phyloP scores from a whole-genome alignment of 92 coral and sea anemone genomes.

The Porites lobata region DNA sequence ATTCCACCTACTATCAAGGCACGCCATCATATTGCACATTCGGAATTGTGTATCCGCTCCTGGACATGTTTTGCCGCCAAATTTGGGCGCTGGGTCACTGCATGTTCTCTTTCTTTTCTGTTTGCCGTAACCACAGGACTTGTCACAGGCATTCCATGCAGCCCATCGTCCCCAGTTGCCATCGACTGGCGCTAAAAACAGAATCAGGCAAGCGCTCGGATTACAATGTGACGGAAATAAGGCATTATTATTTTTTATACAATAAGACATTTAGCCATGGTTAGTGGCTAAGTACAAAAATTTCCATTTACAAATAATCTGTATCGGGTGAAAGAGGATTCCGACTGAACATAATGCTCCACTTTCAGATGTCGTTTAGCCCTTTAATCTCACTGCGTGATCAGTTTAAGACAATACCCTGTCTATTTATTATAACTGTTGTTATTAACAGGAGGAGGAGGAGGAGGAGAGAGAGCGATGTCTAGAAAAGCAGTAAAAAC shows the following conservation, averaged over 20 bases:
- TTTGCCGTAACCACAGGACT: slow-evolving; percentile 81
- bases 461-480: too few relatives aligned
- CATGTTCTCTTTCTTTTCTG: slow-evolving; percentile 83
- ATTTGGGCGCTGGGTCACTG: slow-evolving; percentile 84
- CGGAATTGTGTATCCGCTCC: slow-evolving; percentile 71
- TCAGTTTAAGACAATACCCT: too few relatives aligned
- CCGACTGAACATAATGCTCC: too few relatives aligned
- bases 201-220: background rate
- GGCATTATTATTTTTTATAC: background rate
- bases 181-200: slow-evolving; percentile 77
- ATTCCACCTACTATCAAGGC: slow-evolving; percentile 64
- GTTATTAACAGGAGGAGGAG: too few relatives aligned
- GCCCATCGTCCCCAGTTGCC: slow-evolving; percentile 98
- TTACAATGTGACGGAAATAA: background rate
- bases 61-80: slow-evolving; percentile 78
- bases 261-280: background rate
- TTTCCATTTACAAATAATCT: too few relatives aligned
- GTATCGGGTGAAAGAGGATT: too few relatives aligned
- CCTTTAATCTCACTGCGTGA: too few relatives aligned
- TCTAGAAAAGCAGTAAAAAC: too few relatives aligned
- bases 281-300: background rate
- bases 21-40: slow-evolving; percentile 83
- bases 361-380: too few relatives aligned
- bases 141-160: slow-evolving; percentile 80
- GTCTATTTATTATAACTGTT: too few relatives aligned